phyloP scores from a whole-genome alignment of 1,140 invertebrate genomes.

The Xylocopa sonorina region DNA sequence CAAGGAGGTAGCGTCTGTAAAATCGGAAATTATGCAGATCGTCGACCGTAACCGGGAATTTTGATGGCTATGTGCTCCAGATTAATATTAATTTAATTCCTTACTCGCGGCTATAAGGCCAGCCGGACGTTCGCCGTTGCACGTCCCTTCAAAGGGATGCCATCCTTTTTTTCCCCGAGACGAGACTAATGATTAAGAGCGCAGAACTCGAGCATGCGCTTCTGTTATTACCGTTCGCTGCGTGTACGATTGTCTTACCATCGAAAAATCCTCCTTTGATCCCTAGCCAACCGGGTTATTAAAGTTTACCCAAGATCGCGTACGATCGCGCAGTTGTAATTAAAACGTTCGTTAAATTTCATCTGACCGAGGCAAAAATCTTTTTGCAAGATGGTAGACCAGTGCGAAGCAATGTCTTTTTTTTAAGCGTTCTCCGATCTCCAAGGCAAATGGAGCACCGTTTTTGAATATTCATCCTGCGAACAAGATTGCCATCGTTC shows the following conservation, averaged over 20 bases:
- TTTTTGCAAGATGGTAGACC: background rate
- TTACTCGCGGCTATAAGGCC: conserved; percentile 73
- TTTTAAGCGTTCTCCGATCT: background rate
- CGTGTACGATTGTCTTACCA: conserved; percentile 36
- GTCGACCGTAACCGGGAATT: conserved; percentile 68
- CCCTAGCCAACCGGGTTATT: conserved; percentile 10
- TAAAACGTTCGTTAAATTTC: conserved; percentile 13
- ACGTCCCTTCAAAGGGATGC: conserved; percentile 39
- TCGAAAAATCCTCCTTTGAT: conserved; percentile 16
- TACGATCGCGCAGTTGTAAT: conserved; percentile 24
- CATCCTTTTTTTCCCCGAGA: conserved; percentile 57
- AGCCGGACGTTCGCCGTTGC: conserved; percentile 38
- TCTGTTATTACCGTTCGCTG: conserved; percentile 42
- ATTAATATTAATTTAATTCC: conserved; percentile 81
- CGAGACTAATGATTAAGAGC: conserved; percentile 75
- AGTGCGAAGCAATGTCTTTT: background rate
- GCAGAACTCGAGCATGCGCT: conserved; percentile 37
- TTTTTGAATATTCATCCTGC: background rate
- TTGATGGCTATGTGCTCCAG: conserved; percentile 68
- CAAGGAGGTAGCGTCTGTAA: conserved; percentile 58
- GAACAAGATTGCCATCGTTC: background rate
- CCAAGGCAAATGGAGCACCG: background rate
- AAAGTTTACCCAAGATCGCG: conserved; percentile 20
- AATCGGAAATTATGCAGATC: conserved; percentile 77
- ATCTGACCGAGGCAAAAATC: background rate